Percentiles rank a stretch among this genome's conserved stretches.
These are phyloP conservation scores for Steromphala cineraria DNA, from an alignment of 2,888 invertebrate species.

Conservation along the genomic window DNA sequence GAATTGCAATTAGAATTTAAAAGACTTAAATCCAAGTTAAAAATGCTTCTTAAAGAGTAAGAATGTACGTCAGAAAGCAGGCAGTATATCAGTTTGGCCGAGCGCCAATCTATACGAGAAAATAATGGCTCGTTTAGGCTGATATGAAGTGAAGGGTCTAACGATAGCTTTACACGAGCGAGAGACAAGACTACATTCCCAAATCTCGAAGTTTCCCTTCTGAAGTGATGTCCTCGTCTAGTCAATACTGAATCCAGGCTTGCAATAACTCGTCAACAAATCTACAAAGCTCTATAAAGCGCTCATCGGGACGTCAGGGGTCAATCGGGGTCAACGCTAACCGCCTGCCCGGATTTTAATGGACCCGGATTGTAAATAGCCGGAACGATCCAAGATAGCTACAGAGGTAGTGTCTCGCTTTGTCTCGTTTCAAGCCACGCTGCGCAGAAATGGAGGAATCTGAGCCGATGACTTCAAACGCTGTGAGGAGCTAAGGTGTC, in stretches of 20 bases:
- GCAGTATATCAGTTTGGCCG: no score
- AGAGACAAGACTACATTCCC: not conserved
- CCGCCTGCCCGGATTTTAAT: conserved; percentile 8
- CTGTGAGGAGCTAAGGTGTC: not conserved
- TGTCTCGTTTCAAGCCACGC: not conserved
- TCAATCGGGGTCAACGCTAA: not conserved
- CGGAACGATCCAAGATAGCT: not conserved
- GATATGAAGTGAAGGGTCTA: not conserved
- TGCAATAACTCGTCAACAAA: not conserved
- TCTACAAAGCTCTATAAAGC: not conserved
- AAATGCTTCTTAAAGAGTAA: no score
- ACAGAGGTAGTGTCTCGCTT: not conserved
- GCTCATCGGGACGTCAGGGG: not conserved
- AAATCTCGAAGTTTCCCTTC: not conserved
- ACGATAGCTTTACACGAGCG: not conserved
- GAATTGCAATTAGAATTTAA: no score
- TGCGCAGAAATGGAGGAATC: not conserved
- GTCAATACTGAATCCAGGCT: not conserved
- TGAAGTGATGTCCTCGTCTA: not conserved
- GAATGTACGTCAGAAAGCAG: no score
- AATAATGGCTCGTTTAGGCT: not conserved
- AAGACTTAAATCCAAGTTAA: no score
- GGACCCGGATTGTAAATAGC: not conserved
- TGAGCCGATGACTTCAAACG: not conserved
- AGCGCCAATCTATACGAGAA: not conserved